A percentile compares a stretch with the other conserved stretches of the same genome.
These are phyloP conservation scores for Drosophila rhopaloa DNA, from an alignment of 1,140 invertebrate genomes.

Conservation along the genomic window DNA sequence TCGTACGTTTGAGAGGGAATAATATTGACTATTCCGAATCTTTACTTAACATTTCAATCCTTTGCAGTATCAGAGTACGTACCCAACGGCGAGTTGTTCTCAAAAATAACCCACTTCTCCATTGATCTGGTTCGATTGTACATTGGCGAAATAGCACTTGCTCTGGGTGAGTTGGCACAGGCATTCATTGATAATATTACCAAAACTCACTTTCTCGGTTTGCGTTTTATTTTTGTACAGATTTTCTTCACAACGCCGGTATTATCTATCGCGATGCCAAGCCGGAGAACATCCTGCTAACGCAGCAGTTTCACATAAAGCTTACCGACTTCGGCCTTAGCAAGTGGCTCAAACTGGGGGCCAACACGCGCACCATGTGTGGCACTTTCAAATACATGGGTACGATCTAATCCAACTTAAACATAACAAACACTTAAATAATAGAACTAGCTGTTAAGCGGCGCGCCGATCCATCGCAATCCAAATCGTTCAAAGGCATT, in stretches of 20 bases:
- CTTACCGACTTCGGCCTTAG: conserved; percentile 97
- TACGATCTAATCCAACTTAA: conserved; percentile 83
- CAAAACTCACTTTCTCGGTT: background rate
- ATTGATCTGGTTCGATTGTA: conserved; percentile 90
- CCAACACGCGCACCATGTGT: conserved; percentile 93
- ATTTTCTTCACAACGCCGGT: conserved; percentile 96
- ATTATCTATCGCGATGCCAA: conserved; percentile 96
- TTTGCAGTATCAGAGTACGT: conserved; percentile 92
- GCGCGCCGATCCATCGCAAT: conserved; percentile 42
- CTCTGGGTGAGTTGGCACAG: conserved; percentile 88
- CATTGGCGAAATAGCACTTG: conserved; percentile 92
- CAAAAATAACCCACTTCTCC: conserved; percentile 89
- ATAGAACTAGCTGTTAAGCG: conserved; percentile 26
- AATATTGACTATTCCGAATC: background rate
- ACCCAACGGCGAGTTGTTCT: conserved; percentile 92
- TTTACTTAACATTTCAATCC: conserved; percentile 65
- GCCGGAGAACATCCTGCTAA: conserved; percentile 95
- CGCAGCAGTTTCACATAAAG: conserved; percentile 91
- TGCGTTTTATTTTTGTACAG: conserved; percentile 85
- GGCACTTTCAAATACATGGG: conserved; percentile 97
- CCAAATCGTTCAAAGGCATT: conserved; percentile 41
- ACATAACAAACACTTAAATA: conserved; percentile 35
- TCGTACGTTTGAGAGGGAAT: conserved; percentile 86
- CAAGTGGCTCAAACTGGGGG: conserved; percentile 93
- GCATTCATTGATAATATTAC: background rate